Evolutionary conservation across 2,797 vertebrate genomes (phyloP).

Genomic region (Nothura maculosa): DNA sequence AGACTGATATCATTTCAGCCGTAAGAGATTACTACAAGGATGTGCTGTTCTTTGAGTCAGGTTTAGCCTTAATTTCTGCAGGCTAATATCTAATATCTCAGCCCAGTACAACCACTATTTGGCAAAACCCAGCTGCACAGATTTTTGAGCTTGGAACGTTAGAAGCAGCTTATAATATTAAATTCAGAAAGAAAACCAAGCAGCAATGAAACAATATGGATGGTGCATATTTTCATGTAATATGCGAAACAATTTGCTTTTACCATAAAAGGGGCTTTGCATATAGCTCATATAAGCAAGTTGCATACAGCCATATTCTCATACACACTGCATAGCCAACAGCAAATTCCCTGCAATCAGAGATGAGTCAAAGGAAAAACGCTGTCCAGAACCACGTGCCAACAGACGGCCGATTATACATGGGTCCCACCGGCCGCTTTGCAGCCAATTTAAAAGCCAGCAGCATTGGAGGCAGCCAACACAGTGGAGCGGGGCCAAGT

Average conservation of each 20-base stretch:
- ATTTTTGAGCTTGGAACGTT: not conserved
- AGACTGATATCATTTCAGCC: conserved; percentile 3
- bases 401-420: conserved; percentile 38
- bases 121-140: not conserved
- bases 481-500: conserved; percentile 46
- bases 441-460: conserved; percentile 64
- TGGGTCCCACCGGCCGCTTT: conserved; percentile 32
- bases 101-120: not conserved
- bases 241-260: conserved; percentile 44
- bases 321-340: not conserved
- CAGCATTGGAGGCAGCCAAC: conserved; percentile 49
- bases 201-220: conserved; percentile 20
- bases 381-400: not conserved
- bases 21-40: not conserved
- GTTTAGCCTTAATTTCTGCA: not conserved
- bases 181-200: conserved; percentile 20
- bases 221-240: not conserved
- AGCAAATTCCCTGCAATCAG: conserved; percentile 55
- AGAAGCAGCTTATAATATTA: not conserved
- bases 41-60: not conserved
- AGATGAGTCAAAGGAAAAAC: conserved; percentile 66
- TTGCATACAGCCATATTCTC: not conserved
- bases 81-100: not conserved
- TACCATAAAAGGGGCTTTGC: conserved; percentile 56
- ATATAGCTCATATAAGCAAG: not conserved